phyloP scores from a whole-genome alignment of 2,113 vertebrate species.

The Sceloporus undulatus region DNA sequence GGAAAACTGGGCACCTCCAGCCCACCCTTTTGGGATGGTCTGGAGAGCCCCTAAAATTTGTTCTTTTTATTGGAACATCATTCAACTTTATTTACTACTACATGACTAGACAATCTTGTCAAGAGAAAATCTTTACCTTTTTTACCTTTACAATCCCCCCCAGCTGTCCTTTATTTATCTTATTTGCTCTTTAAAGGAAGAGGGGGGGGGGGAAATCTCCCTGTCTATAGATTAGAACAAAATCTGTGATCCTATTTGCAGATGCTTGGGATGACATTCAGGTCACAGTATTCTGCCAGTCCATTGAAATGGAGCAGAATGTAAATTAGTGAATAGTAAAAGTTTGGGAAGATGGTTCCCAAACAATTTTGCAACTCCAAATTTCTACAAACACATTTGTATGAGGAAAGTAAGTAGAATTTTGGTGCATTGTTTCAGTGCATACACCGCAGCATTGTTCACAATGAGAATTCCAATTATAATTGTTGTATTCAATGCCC shows the following conservation, averaged over 20 bases:
- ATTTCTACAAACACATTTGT: not conserved
- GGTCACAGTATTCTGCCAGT: constrained; percentile 42
- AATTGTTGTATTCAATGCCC: constrained; percentile 44
- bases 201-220: no score
- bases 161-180: no score
- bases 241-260: not conserved
- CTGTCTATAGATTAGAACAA: not conserved
- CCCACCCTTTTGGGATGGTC: no score
- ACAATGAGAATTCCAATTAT: constrained; percentile 39
- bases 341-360: not conserved
- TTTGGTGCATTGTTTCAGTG: constrained; percentile 3
- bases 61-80: not conserved
- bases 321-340: constrained; percentile 58
- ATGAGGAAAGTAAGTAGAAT: constrained; percentile 1
- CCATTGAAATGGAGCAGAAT: constrained; percentile 25
- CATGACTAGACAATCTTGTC: no score
- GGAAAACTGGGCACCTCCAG: no score
- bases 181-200: no score
- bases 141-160: not conserved
- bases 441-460: constrained; percentile 16
- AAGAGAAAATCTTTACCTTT: not conserved
- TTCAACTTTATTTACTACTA: no score
- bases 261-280: constrained; percentile 53
- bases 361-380: not conserved
- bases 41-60: not conserved